Percentiles rank a stretch among this genome's conserved stretches.
These are phyloP conservation scores for Apodemia arnacis DNA, from an alignment of 2,888 invertebrate species.

Conservation along the genomic window DNA sequence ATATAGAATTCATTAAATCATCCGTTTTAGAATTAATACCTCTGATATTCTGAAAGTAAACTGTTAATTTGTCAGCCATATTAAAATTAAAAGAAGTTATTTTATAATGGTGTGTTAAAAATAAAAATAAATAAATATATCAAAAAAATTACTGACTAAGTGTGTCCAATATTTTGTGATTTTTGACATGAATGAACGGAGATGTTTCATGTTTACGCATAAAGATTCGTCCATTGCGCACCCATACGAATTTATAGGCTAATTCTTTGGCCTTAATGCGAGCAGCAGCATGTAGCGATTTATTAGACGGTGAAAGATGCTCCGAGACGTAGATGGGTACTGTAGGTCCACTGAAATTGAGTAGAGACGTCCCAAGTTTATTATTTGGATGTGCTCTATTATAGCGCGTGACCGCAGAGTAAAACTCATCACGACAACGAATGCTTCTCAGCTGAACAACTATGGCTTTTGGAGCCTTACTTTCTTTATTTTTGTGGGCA, in stretches of 20 bases:
- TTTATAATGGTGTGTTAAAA: too few relatives aligned
- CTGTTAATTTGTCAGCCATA: background rate
- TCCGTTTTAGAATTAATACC: background rate
- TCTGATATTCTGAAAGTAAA: background rate
- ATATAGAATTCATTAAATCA: background rate
- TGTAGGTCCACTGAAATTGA: background rate
- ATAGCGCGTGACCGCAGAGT: too few relatives aligned
- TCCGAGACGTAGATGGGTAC: background rate
- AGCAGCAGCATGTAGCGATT: background rate
- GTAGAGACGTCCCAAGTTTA: background rate
- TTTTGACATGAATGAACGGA: background rate
- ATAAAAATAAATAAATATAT: too few relatives aligned
- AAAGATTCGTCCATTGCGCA: background rate
- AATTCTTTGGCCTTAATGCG: background rate
- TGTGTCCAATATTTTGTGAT: background rate
- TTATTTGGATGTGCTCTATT: background rate
- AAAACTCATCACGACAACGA: too few relatives aligned
- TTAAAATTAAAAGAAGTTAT: too few relatives aligned
- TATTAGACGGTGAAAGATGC: background rate
- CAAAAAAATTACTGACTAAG: too few relatives aligned
- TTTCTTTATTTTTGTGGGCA: too few relatives aligned
- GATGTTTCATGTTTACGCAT: conserved; percentile 5
- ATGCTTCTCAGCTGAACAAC: too few relatives aligned
- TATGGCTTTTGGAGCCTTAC: too few relatives aligned
- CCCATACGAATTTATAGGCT: background rate